Evolutionary conservation across 2,888 invertebrate genomes (phyloP).

Genomic region (Drosophila stalkeri): DNA sequence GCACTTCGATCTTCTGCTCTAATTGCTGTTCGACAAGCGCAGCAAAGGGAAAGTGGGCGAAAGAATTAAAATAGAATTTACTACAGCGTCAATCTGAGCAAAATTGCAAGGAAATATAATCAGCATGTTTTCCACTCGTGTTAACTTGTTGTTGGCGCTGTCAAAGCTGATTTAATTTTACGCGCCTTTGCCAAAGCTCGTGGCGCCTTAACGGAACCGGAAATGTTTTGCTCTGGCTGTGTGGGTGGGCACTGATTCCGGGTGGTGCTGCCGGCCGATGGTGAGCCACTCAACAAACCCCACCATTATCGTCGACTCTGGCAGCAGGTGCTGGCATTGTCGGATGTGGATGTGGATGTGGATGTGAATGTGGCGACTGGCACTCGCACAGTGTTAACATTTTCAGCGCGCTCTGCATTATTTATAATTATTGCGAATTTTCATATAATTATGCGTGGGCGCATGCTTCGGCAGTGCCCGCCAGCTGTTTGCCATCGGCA

Average conservation of each 20-base stretch:
- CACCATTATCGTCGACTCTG: constrained; percentile 20
- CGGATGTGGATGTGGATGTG: constrained; percentile 67
- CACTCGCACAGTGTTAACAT: constrained; percentile 41
- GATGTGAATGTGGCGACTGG: constrained; percentile 60
- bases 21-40: constrained; percentile 65
- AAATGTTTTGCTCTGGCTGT: constrained; percentile 53
- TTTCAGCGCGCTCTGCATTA: constrained; percentile 62
- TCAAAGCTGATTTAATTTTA: constrained; percentile 57
- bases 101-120: constrained; percentile 44
- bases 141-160: constrained; percentile 35
- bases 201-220: constrained; percentile 52
- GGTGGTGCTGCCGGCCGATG: constrained; percentile 3
- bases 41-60: constrained; percentile 18
- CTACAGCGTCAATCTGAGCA: neutral
- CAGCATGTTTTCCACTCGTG: constrained; percentile 24
- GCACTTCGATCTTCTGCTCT: constrained; percentile 58
- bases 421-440: constrained; percentile 79
- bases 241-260: constrained; percentile 20
- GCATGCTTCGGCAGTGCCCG: constrained; percentile 42
- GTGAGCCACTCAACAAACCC: constrained; percentile 10
- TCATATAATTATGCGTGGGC: constrained; percentile 77
- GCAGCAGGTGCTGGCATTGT: constrained; percentile 41
- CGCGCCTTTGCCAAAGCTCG: constrained; percentile 31
- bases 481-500: constrained; percentile 23
- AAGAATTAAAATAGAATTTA: constrained; percentile 30